phyloP scores from a whole-genome alignment of 2,888 invertebrate genomes.

The Dorcus hopei region DNA sequence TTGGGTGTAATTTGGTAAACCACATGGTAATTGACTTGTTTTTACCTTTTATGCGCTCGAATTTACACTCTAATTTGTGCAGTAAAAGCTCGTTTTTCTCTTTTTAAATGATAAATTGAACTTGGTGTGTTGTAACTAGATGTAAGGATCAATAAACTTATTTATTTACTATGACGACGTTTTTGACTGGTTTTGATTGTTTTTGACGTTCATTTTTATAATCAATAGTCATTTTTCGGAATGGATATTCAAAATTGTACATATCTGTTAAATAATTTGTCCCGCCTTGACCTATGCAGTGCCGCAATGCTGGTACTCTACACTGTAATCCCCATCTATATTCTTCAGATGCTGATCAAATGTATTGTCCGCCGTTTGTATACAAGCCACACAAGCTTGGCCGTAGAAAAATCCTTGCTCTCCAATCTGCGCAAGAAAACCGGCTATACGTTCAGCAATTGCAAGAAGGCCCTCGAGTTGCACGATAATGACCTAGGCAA shows the following conservation, averaged over 20 bases:
- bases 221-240: not conserved
- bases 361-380: slow-evolving; percentile 53
- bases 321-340: slow-evolving; percentile 1
- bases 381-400: slow-evolving; percentile 54
- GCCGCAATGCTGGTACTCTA: not conserved
- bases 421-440: slow-evolving; percentile 89
- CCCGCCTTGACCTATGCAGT: not conserved
- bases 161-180: slow-evolving; percentile 32
- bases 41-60: not conserved
- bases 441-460: slow-evolving; percentile 93
- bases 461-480: slow-evolving; percentile 90
- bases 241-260: slow-evolving; percentile 1
- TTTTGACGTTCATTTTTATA: no score
- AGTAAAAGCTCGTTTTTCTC: not conserved
- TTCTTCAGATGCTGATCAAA: slow-evolving; percentile 16
- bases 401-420: slow-evolving; percentile 69
- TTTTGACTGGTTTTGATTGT: not conserved
- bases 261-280: not conserved
- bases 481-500: slow-evolving; percentile 82
- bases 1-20: not conserved
- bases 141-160: slow-evolving; percentile 10
- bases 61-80: no score
- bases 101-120: not conserved
- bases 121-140: not conserved
- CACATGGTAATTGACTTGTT: slow-evolving; percentile 7